phyloP scores from a whole-genome alignment of 2,113 vertebrate genomes.

The Cyprinus carpio region DNA sequence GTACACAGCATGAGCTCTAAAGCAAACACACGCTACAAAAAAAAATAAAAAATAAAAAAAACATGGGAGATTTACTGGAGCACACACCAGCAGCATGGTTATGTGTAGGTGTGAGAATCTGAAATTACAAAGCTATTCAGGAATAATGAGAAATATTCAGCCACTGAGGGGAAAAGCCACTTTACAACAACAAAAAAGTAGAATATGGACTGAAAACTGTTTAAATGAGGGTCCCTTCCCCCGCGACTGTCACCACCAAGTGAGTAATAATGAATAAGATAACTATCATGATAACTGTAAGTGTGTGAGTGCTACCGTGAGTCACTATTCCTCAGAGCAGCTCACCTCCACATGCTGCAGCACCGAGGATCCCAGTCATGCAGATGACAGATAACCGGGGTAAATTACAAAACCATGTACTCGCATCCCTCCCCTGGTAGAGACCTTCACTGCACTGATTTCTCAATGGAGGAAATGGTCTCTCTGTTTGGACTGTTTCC shows the following conservation, averaged over 20 bases:
- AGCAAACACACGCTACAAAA: constrained; percentile 58
- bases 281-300: constrained; percentile 2
- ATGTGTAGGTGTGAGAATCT: not conserved
- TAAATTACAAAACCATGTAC: constrained; percentile 5
- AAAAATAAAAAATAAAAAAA: not conserved
- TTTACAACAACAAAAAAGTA: not conserved
- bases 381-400: not conserved
- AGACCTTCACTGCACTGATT: not conserved
- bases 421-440: not conserved
- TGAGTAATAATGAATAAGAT: constrained; percentile 7
- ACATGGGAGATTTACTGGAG: not conserved
- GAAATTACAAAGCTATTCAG: not conserved
- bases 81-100: not conserved
- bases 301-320: not conserved
- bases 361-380: not conserved
- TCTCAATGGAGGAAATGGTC: constrained; percentile 18
- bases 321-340: not conserved
- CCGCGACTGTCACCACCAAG: not conserved
- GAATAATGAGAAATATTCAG: constrained; percentile 3
- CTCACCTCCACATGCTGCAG: not conserved
- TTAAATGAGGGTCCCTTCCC: not conserved
- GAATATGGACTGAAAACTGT: not conserved
- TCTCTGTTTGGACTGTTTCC: constrained; percentile 9
- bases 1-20: constrained; percentile 61
- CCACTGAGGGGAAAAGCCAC: not conserved